Conservation (phyloP, 1,140 invertebrate species). For the Leptoteleia sp. region DNA sequence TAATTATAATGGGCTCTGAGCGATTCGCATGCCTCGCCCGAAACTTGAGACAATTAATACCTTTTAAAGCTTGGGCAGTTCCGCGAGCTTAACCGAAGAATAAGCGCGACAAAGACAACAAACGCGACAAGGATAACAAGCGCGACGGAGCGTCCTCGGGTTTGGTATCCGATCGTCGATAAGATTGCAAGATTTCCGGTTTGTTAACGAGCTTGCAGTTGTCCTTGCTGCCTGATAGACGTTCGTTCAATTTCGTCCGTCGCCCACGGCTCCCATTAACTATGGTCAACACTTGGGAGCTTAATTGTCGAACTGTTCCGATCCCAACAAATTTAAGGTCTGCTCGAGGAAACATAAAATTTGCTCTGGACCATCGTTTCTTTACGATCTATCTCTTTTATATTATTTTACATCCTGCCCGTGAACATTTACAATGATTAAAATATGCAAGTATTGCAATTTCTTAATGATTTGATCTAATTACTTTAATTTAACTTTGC, state of each 20-base stretch:
- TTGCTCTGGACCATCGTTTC: no score
- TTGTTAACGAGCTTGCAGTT: conserved; percentile 58
- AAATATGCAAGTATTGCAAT: no score
- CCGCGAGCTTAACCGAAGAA: conserved; percentile 9
- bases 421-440: no score
- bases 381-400: no score
- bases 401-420: no score
- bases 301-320: conserved; percentile 3
- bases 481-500: no score
- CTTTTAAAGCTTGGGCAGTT: conserved; percentile 36
- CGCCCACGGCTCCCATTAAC: conserved; percentile 40
- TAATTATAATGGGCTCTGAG: conserved; percentile 46
- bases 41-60: conserved; percentile 53
- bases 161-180: conserved; percentile 50
- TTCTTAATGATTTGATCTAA: no score
- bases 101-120: conserved; percentile 23
- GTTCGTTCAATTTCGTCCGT: conserved; percentile 37
- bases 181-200: conserved; percentile 51
- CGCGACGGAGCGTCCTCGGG: neutral
- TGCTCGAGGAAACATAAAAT: no score
- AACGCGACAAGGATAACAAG: conserved; percentile 37
- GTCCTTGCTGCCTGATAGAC: conserved; percentile 40
- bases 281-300: conserved; percentile 7
- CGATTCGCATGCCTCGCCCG: conserved; percentile 10
- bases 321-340: neutral